Percentiles rank a stretch among this genome's conserved stretches.
phyloP scores from a whole-genome alignment of 2,113 vertebrate genomes.

The Strigops habroptila region DNA sequence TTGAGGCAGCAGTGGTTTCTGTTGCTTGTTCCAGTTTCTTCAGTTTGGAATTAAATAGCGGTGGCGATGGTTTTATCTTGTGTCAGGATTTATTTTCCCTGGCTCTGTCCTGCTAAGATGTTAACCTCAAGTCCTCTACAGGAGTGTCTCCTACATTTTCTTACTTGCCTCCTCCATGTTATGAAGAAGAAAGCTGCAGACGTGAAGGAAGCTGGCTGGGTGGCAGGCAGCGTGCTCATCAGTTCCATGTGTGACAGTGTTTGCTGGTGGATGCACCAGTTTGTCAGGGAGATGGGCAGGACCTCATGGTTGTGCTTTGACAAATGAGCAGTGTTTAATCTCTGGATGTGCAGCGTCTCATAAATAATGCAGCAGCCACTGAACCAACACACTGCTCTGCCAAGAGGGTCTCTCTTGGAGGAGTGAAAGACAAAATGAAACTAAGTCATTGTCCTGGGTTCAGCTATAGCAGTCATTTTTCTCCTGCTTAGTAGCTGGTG shows the following conservation, averaged over 20 bases:
- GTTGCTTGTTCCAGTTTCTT: background rate
- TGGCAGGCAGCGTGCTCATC: conserved; percentile 72
- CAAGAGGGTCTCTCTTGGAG: conserved; percentile 24
- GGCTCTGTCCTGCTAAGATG: background rate
- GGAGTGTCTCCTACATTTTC: background rate
- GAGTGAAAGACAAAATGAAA: conserved; percentile 19
- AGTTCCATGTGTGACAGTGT: conserved; percentile 79
- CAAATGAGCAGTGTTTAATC: conserved; percentile 91
- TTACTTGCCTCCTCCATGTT: background rate
- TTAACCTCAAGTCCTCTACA: conserved; percentile 39
- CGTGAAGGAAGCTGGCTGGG: conserved; percentile 26
- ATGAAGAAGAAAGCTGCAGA: background rate
- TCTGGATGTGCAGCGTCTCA: conserved; percentile 80
- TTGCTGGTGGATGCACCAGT: conserved; percentile 77
- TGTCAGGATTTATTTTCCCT: background rate
- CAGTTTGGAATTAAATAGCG: background rate
- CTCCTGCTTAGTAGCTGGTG: no score
- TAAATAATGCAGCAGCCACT: conserved; percentile 84
- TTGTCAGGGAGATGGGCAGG: conserved; percentile 84
- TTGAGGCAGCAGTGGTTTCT: background rate
- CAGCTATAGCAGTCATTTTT: no score
- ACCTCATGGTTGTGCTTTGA: conserved; percentile 85
- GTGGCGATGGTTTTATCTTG: background rate
- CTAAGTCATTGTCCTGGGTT: no score
- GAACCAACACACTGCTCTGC: conserved; percentile 44